Evolutionary conservation across 92 coral and sea anemone genomes (phyloP).

Genomic region (Epizoanthus illoricatus): DNA sequence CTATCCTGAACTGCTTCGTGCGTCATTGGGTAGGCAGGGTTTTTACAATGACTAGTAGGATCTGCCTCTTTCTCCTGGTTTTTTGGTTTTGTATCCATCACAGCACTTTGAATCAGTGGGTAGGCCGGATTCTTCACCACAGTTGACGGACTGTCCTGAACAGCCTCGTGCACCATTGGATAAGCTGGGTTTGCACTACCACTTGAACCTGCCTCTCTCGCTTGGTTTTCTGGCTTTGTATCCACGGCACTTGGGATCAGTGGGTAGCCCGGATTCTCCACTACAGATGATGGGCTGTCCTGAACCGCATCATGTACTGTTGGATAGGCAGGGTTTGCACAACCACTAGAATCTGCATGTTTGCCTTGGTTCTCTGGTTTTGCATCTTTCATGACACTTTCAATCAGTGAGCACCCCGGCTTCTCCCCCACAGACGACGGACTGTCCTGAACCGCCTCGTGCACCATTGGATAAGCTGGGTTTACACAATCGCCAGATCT

Average conservation of each 20-base stretch:
- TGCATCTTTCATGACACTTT: slow-evolving; percentile 19
- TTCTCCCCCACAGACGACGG: not conserved
- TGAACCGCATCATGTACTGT: slow-evolving; percentile 13
- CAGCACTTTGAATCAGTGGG: slow-evolving; percentile 14
- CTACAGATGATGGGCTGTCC: not conserved
- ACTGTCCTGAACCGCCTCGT: slow-evolving; percentile 19
- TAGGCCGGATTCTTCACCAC: not conserved
- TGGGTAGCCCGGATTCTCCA: slow-evolving; percentile 6
- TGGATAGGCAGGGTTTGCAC: slow-evolving; percentile 17
- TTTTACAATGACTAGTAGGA: not conserved
- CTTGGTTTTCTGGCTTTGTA: not conserved
- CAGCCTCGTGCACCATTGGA: slow-evolving; percentile 22
- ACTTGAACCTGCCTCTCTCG: not conserved
- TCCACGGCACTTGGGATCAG: slow-evolving; percentile 11
- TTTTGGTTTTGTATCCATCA: not conserved
- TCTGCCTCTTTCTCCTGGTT: not conserved
- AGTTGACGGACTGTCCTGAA: not conserved
- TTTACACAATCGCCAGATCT: not conserved
- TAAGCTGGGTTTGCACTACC: not conserved
- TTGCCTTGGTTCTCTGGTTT: not conserved
- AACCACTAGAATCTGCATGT: not conserved
- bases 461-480: slow-evolving; percentile 17
- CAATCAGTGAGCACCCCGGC: not conserved
- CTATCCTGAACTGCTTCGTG: slow-evolving; percentile 26
- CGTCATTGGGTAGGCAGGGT: slow-evolving; percentile 21